Evolutionary conservation across 2,113 vertebrate species (phyloP), one percentile per base, ranked within the genome.

Genomic region (Rhinolophus ferrumequinum): DNA sequence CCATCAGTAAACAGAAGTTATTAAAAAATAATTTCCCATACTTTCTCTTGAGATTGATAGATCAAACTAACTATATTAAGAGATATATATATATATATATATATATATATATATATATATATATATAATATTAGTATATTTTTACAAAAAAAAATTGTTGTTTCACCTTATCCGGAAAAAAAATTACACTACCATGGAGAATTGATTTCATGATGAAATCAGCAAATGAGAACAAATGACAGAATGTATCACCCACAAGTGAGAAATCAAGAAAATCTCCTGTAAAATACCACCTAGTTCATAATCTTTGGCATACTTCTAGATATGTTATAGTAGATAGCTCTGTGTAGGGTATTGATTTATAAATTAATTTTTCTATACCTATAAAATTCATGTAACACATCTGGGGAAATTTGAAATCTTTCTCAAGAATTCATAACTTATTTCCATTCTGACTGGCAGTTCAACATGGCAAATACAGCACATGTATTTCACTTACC

Each of bases 81-180:
- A 8, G 10, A 24, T 16, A 72, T 16, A 3, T 30, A 14, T 8
- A 94, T 12, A 38, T 15, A 13, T 35, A 21, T n/a, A n/a, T 19
- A 21, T 50, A 12, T 50, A 12, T 12, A 50, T 12, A 50, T 50
- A 50, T 50, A 47, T 47, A 47, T 8, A 47, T 47, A 47, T 47
- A 47, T 56, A 56, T 56, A 19, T 21, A 41, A 11, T 70, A 62
- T 73, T 73, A n/a, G 19, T 56, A 19, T 41, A 66, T 11, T 41
- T 77, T 92, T 60, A 18, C 6, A 18, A 85, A 95, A 91, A 92
- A 84, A 62, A 54, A 54, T 66, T 95, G 5, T 87, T 95, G 18
- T 81, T 91, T 86, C 8, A 62, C 15, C 12, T 70, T 69, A 69
- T 41, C 50, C 87, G 14, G 28, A 14, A 73, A 56, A 75, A 81